These are phyloP conservation scores for Leguminivora glycinivorella DNA, from an alignment of 1,140 invertebrate species.

Conservation along the genomic window DNA sequence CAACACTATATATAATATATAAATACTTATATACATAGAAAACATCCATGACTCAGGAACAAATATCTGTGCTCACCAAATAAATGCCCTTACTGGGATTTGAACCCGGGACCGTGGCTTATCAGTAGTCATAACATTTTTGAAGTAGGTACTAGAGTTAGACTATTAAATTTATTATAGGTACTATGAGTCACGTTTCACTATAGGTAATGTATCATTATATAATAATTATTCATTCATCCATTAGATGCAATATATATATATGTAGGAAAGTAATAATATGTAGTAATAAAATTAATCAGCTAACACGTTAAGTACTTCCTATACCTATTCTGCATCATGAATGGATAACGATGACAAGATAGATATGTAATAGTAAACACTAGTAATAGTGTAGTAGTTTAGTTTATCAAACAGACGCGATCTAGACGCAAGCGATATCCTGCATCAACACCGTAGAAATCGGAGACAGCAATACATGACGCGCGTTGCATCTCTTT, in stretches of 20 bases:
- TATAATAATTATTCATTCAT: neutral
- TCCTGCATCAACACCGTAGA: slow-evolving; percentile 14
- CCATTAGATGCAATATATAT: neutral
- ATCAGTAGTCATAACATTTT: too few relatives aligned
- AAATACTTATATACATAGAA: too few relatives aligned
- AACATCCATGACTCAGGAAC: too few relatives aligned
- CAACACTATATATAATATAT: too few relatives aligned
- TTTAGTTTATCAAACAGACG: slow-evolving; percentile 16
- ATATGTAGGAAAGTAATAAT: neutral
- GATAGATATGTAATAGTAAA: slow-evolving; percentile 19
- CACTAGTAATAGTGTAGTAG: neutral
- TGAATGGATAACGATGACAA: slow-evolving; percentile 4
- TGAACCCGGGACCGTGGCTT: too few relatives aligned
- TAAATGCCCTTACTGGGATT: too few relatives aligned
- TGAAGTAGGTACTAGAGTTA: neutral
- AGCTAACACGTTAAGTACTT: neutral
- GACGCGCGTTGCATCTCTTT: slow-evolving; percentile 19
- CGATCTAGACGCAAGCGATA: slow-evolving; percentile 26
- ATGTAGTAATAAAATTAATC: neutral
- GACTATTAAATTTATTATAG: too few relatives aligned
- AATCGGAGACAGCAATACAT: slow-evolving; percentile 1
- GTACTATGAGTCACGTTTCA: neutral
- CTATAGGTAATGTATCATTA: neutral
- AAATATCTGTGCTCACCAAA: too few relatives aligned
- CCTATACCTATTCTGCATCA: slow-evolving; percentile 1